A percentile compares a stretch with the other conserved stretches of the same genome.
Conservation (phyloP, 2,888 invertebrate species). For the Ophraella communa region DNA sequence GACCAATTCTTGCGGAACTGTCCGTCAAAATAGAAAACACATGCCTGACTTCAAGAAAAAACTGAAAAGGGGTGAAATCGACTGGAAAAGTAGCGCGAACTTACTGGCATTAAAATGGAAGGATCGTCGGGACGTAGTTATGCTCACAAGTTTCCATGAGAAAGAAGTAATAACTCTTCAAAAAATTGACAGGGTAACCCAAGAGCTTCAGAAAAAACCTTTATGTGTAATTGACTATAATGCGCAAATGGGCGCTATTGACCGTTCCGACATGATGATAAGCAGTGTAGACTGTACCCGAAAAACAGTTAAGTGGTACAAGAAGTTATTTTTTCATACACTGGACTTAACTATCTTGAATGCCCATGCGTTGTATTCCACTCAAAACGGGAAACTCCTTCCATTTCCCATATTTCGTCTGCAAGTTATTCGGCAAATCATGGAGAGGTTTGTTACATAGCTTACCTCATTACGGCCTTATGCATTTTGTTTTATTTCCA, state of each 20-base stretch:
- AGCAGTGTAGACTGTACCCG: conserved; percentile 41
- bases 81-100: conserved; percentile 16
- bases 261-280: conserved; percentile 11
- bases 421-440: conserved; percentile 23
- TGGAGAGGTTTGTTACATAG: conserved; percentile 24
- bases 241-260: conserved; percentile 7
- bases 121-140: conserved; percentile 24
- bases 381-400: conserved; percentile 5
- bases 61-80: conserved; percentile 17
- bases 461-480: too few species aligned
- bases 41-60: conserved; percentile 24
- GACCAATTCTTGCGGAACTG: conserved; percentile 29
- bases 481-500: too few species aligned
- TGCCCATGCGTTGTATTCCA: conserved; percentile 27
- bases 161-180: conserved; percentile 37
- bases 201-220: conserved; percentile 15
- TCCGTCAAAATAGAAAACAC: conserved; percentile 19
- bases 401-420: conserved; percentile 27
- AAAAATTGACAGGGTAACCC: conserved; percentile 34
- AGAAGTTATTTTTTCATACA: conserved; percentile 50
- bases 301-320: conserved; percentile 51
- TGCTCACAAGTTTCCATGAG: conserved; percentile 44
- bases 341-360: conserved; percentile 45
- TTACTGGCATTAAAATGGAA: conserved; percentile 26
- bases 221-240: conserved; percentile 11